phyloP scores from a whole-genome alignment of 1,140 invertebrate genomes.

The Meloidogyne chitwoodi region DNA sequence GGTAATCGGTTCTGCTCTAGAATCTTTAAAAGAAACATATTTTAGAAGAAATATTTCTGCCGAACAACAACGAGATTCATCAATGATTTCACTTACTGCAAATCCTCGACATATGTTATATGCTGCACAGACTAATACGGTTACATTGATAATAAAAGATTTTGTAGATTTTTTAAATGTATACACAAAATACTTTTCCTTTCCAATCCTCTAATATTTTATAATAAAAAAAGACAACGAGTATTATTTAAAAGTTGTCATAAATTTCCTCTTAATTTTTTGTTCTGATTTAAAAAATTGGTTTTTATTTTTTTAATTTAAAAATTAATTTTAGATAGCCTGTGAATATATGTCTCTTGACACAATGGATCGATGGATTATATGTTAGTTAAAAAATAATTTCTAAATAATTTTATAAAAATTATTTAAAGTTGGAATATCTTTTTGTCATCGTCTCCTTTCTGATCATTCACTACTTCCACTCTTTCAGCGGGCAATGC shows the following conservation, averaged over 20 bases:
- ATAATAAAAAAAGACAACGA: no score
- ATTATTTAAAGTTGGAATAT: slow-evolving; percentile 72
- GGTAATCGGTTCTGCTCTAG: slow-evolving; percentile 76
- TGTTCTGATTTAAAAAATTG: no score
- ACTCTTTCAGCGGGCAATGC: slow-evolving; percentile 83
- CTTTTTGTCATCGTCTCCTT: slow-evolving; percentile 74
- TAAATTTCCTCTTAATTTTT: no score
- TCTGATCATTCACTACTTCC: slow-evolving; percentile 67
- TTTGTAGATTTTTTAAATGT: no score
- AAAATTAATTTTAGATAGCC: slow-evolving; percentile 69
- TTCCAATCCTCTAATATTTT: no score
- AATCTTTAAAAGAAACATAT: slow-evolving; percentile 82
- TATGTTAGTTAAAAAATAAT: slow-evolving; percentile 67
- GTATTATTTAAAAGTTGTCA: no score
- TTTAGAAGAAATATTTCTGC: slow-evolving; percentile 82
- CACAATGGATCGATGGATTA: slow-evolving; percentile 90
- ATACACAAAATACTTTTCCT: no score
- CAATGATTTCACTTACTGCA: slow-evolving; percentile 85
- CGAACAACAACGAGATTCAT: slow-evolving; percentile 81
- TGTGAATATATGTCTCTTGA: slow-evolving; percentile 94
- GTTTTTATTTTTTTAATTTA: slow-evolving; percentile 11
- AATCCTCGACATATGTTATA: slow-evolving; percentile 85
- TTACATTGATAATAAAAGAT: no score
- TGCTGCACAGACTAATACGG: slow-evolving; percentile 84
- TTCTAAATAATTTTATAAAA: background rate